A percentile compares a stretch with the other conserved stretches of the same genome.
Conservation (phyloP, 2,888 invertebrate genomes). For the Ophioninae sp. region DNA sequence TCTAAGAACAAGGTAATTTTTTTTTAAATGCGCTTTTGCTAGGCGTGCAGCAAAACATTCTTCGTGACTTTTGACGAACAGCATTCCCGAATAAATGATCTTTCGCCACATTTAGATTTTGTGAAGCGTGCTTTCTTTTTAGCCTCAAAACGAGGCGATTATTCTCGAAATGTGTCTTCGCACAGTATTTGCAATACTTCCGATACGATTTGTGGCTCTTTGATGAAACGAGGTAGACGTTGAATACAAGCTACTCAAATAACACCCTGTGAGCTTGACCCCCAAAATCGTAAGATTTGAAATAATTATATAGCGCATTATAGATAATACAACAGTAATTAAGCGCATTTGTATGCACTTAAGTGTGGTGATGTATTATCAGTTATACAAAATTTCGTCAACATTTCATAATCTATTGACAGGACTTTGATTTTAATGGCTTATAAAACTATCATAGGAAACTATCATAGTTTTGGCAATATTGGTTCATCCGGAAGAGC, state of each 20-base stretch:
- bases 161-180: too few relatives aligned
- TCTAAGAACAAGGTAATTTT: conserved; percentile 45
- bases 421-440: background rate
- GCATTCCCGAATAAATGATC: conserved; percentile 46
- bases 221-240: background rate
- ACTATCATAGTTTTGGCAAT: too few relatives aligned
- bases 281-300: conserved; percentile 46
- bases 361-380: conserved; percentile 6
- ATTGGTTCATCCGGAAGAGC: too few relatives aligned
- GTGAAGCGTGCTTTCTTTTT: conserved; percentile 23
- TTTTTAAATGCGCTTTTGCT: conserved; percentile 38
- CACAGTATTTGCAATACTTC: conserved; percentile 21
- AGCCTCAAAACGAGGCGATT: background rate
- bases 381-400: background rate
- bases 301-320: conserved; percentile 31
- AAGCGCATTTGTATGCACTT: background rate
- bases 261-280: conserved; percentile 56
- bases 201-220: background rate
- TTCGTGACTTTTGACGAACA: conserved; percentile 41
- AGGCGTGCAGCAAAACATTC: conserved; percentile 56
- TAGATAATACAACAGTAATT: conserved; percentile 17
- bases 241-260: conserved; percentile 31
- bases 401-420: conserved; percentile 10
- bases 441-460: too few relatives aligned
- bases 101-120: conserved; percentile 38